Evolutionary conservation across 1,140 invertebrate genomes (phyloP), one percentile per base, ranked within the genome.

Genomic region (Temnothorax longispinosus): DNA sequence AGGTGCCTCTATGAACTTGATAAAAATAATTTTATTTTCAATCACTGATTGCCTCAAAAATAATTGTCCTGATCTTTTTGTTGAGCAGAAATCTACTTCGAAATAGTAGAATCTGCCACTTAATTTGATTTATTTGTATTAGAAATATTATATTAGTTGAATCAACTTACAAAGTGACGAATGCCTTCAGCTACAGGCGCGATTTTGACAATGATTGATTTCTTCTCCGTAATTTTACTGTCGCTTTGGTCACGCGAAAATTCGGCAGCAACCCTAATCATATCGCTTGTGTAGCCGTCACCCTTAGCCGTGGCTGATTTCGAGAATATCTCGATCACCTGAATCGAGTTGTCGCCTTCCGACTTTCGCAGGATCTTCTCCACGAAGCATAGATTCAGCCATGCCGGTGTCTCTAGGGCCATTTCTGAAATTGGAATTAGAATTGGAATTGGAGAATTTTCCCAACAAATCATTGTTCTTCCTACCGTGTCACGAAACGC

Each of bases 281-380:
- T 95, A 11, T 95, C 93, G 58, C 95, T 95, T 10, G 94, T 93
- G 47, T 96, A 96, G 92, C 96, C 96, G 85, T 96, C 95, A 44
- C 96, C 96, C 85, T 95, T 93, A 60, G 85, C 89, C 0, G 94
- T 95, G 0, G 95, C 95, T 0, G 93, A 89, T 69, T 94, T 94
- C 0, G 92, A 89, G 5, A 56, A 32, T 71, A 94, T 85, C 86
- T 94, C 88, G 3, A 78, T 92, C 13, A 96, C 89, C 67, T 91
- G 50, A 54, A 95, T 84, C 2, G 93, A 92, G n/a, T 92, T 88
- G 77, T 94, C 90, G 62, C 91, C 77, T 32, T 94, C 93, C 7
- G 93, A 87, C 64, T 93, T 89, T 38, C 90, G 91, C 0, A 96
- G 88, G 64, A 95, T 86, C 87, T 94, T 94, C 64, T 94, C 88